Evolutionary conservation across 2,888 invertebrate genomes (phyloP), one percentile per base, ranked within the genome.

Genomic region (Lamellibrachia columna): DNA sequence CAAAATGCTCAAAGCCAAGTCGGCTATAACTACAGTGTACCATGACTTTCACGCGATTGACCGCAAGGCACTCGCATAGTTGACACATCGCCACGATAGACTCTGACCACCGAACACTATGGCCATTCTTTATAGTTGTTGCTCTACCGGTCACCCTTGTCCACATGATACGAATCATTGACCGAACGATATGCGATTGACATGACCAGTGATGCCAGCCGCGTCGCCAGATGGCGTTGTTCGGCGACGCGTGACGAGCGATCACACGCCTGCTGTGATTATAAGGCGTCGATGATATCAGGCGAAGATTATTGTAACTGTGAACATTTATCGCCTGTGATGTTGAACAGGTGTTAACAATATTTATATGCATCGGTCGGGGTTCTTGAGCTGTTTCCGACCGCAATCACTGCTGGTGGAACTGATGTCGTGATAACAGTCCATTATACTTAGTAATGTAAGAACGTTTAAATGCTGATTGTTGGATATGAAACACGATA

Each of bases 11-110:
- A n/a, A 22, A 75, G 75, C 75, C 22, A 75, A 11, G 75, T 75
- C 22, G 75, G 75, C 75, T 75, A 75, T 75, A 75, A 75, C n/a
- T 75, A 75, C 75, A 75, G 75, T 75, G n/a, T 22, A 75, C 75
- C 22, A 6, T 75, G 75, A 75, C 75, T 75, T 75, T 75, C 75
- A 75, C n/a, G 75, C 75, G 22, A 75, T 75, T 75, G 75, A 75
- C 75, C 75, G 75, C 75, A 75, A 75, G 75, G 75, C 75, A 75
- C 75, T 75, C 75, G 75, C 75, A 75, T 75, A 75, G 75, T 75
- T 75, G 75, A 75, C 75, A 75, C 75, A 15, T 75, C 75, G 75
- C 75, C 75, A 75, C 75, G 75, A 75, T 75, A 75, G 75, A 15
- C 75, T 75, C 4, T 75, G 75, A 75, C 75, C 75, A 75, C 22